Conservation (phyloP, 2,797 vertebrate genomes). For the Coilia nasus region DNA sequence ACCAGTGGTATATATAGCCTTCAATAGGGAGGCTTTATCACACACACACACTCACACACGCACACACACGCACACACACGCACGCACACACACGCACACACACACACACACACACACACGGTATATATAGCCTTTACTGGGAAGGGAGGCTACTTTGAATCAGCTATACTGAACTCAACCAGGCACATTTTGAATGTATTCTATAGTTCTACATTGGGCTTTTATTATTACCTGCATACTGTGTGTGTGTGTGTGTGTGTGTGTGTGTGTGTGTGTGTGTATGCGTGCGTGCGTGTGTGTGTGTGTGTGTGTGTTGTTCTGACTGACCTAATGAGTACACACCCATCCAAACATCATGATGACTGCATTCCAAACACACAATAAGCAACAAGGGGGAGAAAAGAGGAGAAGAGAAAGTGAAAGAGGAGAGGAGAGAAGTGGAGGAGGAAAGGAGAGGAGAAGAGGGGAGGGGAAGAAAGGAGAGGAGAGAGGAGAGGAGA, state of each 20-base stretch:
- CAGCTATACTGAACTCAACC: not conserved
- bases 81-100: too few relatives aligned
- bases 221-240: not conserved
- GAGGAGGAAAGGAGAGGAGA: too few relatives aligned
- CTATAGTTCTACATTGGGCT: constrained; percentile 21
- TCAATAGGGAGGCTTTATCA: not conserved
- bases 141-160: constrained; percentile 49
- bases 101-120: not conserved
- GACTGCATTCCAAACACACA: not conserved
- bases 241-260: constrained; percentile 12
- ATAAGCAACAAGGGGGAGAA: too few relatives aligned
- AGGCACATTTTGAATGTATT: not conserved
- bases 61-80: not conserved
- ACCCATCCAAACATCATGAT: too few relatives aligned
- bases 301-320: constrained; percentile 27
- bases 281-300: not conserved
- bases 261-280: constrained; percentile 3
- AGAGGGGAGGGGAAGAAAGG: too few relatives aligned
- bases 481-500: too few relatives aligned
- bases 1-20: constrained; percentile 32
- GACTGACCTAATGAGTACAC: not conserved
- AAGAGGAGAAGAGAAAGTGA: too few relatives aligned
- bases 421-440: too few relatives aligned
- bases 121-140: too few relatives aligned
- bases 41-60: constrained; percentile 19